phyloP scores from a whole-genome alignment of 2,888 invertebrate genomes.

The Nomada lathburiana region DNA sequence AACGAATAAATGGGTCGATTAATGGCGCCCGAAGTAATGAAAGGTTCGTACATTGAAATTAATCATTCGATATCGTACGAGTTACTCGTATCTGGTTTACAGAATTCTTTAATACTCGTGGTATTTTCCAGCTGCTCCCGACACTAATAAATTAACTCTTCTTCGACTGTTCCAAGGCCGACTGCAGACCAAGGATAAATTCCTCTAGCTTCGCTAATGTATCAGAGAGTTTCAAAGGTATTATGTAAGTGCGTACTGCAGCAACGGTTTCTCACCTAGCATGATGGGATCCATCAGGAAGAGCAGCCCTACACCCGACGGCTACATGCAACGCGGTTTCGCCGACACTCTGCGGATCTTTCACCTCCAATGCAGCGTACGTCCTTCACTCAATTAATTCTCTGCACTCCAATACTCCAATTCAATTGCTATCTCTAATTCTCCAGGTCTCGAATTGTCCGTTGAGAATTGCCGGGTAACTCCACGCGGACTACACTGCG shows the following conservation, averaged over 20 bases:
- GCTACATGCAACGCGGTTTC: slow-evolving; percentile 57
- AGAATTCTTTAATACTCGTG: no score
- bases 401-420: no score
- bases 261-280: slow-evolving; percentile 75
- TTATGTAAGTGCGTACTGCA: slow-evolving; percentile 10
- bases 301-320: slow-evolving; percentile 72
- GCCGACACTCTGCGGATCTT: slow-evolving; percentile 2
- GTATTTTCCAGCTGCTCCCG: no score
- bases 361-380: not conserved
- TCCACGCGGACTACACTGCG: not conserved
- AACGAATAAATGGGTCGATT: not conserved
- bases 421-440: not conserved
- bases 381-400: not conserved
- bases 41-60: no score
- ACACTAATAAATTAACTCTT: not conserved
- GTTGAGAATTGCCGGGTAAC: not conserved
- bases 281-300: slow-evolving; percentile 80
- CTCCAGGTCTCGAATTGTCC: not conserved
- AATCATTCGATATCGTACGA: not conserved
- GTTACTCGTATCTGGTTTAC: not conserved
- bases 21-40: not conserved
- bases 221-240: not conserved
- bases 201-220: not conserved
- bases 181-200: not conserved
- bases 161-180: slow-evolving; percentile 8